Evolutionary conservation across 2,113 vertebrate genomes (phyloP), one percentile per base, ranked within the genome.

Genomic region (Poecilia latipinna): DNA sequence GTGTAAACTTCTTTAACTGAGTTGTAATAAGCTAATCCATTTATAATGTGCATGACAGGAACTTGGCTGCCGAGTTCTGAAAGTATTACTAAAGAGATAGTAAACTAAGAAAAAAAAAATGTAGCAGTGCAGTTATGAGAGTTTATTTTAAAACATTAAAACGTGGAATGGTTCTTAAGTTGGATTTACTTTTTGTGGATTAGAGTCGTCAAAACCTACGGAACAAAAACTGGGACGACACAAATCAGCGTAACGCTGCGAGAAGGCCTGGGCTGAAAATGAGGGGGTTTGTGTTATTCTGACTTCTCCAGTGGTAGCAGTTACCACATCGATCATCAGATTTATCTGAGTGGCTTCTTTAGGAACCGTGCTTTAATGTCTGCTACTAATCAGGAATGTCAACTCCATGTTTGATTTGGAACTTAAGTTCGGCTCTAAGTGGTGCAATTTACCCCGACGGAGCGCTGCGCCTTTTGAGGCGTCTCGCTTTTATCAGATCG

Each of bases 261-360:
- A 57, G 11, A 8, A 22, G 7, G 51, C 17, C 51, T 7, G 4
- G 51, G 22, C 22, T 54, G 22, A 57, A 57, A 57, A 57, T 57
- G 6, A 57, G 24, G 51, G 51, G 51, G 6, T 57, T 57, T n/a
- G 22, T 57, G 51, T 57, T 57, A 57, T 57, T 57, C 24, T 11
- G 51, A n/a, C 51, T 57, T 48, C 17, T 10, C 10, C 10, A 57
- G 51, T 57, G 51, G 24, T 24, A 22, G 17, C 48, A 54, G 48
- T 54, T 8, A 57, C 51, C 51, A 57, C 51, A 57, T 8, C 17
- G 22, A 57, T 57, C 51, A n/a, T n/a, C 51, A 64, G 44, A 48
- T 64, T 64, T 64, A 64, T 66, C 65, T 26, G 37, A 67, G 15
- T 28, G 37, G 32, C 10, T 57, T 57, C 51, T 57, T n/a, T 57